Conservation (phyloP, 1,140 invertebrate species). For the Bombus superbus region DNA sequence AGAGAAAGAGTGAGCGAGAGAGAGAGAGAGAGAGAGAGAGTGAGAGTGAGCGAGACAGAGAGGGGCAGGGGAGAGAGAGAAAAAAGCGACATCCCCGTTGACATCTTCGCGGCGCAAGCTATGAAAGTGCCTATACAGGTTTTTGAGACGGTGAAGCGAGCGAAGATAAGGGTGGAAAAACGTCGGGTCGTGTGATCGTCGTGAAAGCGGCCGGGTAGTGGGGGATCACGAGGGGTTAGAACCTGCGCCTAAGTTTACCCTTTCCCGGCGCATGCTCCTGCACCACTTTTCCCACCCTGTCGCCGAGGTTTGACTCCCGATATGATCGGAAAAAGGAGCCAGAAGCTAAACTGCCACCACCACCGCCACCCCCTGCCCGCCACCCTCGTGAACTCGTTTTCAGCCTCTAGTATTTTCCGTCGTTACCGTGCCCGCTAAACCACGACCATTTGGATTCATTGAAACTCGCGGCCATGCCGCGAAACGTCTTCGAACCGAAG, state of each 20-base stretch:
- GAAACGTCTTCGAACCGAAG: neutral
- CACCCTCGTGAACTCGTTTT: conserved; percentile 32
- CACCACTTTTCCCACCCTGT: conserved; percentile 67
- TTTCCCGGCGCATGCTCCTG: conserved; percentile 76
- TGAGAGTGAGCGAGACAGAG: too few relatives aligned
- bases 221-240: conserved; percentile 71
- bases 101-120: conserved; percentile 50
- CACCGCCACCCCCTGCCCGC: neutral
- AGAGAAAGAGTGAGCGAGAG: neutral
- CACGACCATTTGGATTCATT: conserved; percentile 19
- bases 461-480: conserved; percentile 8
- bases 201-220: conserved; percentile 57
- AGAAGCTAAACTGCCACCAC: conserved; percentile 52
- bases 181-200: conserved; percentile 71
- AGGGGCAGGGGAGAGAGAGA: neutral
- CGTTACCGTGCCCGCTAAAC: conserved; percentile 21
- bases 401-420: conserved; percentile 19
- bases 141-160: conserved; percentile 65
- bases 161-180: conserved; percentile 76
- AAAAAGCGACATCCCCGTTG: conserved; percentile 15
- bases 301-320: conserved; percentile 72
- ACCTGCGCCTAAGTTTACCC: conserved; percentile 78
- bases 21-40: neutral
- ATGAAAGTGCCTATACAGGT: conserved; percentile 65
- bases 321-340: conserved; percentile 69